Evolutionary conservation across 2,797 vertebrate species (phyloP).

Genomic region (Acrossocheilus fasciatus): DNA sequence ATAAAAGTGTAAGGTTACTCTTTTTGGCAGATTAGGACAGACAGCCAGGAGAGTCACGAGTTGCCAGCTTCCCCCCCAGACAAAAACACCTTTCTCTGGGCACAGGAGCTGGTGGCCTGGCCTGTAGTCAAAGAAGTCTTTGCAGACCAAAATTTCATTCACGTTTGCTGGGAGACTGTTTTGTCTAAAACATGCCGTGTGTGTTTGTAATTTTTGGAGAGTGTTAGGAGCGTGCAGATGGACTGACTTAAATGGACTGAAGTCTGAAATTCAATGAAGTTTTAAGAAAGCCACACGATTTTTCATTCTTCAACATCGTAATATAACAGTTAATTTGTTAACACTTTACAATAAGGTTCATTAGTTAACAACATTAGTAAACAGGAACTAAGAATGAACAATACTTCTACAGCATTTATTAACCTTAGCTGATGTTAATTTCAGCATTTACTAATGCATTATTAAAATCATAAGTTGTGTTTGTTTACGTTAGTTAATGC

Average conservation of each 20-base stretch:
- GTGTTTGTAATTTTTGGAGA: slow-evolving; percentile 80
- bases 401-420: too few species aligned
- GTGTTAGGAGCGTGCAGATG: slow-evolving; percentile 71
- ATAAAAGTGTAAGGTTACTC: slow-evolving; percentile 79
- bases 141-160: slow-evolving; percentile 69
- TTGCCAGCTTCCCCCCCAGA: slow-evolving; percentile 74
- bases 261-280: slow-evolving; percentile 50
- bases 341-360: too few species aligned
- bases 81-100: slow-evolving; percentile 83
- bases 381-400: too few species aligned
- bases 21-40: slow-evolving; percentile 68
- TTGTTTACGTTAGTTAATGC: too few species aligned
- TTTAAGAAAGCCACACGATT: slow-evolving; percentile 52
- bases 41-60: slow-evolving; percentile 65
- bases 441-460: too few species aligned
- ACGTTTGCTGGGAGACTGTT: slow-evolving; percentile 75
- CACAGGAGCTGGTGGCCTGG: slow-evolving; percentile 74
- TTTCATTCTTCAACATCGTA: slow-evolving; percentile 51
- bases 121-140: slow-evolving; percentile 70
- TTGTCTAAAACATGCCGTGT: slow-evolving; percentile 75
- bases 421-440: too few species aligned
- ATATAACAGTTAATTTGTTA: background rate
- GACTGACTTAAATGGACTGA: slow-evolving; percentile 52
- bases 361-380: too few species aligned
- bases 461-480: too few species aligned